Evolutionary conservation across 1,140 invertebrate genomes (phyloP).

Genomic region (Orchestia grillus): DNA sequence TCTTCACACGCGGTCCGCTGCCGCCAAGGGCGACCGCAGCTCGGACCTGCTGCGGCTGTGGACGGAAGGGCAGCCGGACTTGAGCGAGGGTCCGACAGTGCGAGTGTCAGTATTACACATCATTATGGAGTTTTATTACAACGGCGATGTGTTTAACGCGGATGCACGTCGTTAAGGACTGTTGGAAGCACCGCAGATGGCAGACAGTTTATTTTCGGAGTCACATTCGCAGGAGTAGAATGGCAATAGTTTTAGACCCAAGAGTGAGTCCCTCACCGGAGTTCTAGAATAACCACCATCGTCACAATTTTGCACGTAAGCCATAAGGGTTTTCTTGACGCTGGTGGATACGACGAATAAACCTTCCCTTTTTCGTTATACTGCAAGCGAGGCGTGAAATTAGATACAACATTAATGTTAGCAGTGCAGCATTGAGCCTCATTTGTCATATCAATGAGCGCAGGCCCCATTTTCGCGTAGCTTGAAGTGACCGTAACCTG

Average conservation of each 20-base stretch:
- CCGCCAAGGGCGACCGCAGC: neutral
- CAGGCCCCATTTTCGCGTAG: no score
- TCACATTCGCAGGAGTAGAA: neutral
- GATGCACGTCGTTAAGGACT: constrained; percentile 24
- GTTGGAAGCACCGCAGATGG: neutral
- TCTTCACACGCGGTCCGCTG: neutral
- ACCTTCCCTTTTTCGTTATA: neutral
- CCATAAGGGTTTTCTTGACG: neutral
- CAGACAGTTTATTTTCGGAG: neutral
- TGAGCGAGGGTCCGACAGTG: neutral
- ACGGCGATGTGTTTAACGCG: neutral
- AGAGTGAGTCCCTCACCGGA: neutral
- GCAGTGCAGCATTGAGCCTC: no score
- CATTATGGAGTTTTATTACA: constrained; percentile 36
- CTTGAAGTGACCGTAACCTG: no score
- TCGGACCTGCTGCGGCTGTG: neutral
- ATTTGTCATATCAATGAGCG: no score
- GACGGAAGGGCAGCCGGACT: neutral
- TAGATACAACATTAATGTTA: no score
- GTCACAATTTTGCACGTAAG: neutral
- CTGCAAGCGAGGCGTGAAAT: neutral
- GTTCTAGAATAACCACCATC: neutral
- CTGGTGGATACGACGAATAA: neutral
- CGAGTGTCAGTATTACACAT: constrained; percentile 30
- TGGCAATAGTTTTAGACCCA: neutral